Evolutionary conservation across 2,797 vertebrate genomes (phyloP).

Genomic region (Oreochromis mossambicus): DNA sequence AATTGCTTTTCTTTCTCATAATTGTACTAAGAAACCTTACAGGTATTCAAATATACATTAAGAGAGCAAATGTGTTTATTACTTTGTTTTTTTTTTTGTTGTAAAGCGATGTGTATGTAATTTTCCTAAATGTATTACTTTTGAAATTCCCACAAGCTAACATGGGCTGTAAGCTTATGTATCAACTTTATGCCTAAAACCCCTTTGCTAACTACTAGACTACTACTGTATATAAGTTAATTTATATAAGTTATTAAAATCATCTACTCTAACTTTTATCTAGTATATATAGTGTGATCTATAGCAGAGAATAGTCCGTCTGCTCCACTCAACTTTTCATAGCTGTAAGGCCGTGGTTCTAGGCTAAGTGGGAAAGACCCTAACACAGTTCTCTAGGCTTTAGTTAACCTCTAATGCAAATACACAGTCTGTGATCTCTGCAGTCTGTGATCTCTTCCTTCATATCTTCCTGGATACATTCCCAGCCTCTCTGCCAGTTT

Average conservation of each 20-base stretch:
- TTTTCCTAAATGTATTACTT: neutral
- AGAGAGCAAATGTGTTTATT: neutral
- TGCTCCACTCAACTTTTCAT: neutral
- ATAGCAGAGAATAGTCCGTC: neutral
- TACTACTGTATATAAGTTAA: neutral
- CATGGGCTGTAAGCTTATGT: neutral
- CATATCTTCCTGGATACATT: neutral
- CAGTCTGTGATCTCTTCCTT: neutral
- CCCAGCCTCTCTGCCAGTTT: neutral
- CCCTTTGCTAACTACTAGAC: neutral
- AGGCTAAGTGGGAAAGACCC: neutral
- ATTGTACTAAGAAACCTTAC: neutral
- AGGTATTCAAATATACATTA: neutral
- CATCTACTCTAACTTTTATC: neutral
- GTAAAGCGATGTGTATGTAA: neutral
- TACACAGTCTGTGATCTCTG: neutral
- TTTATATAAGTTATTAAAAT: neutral
- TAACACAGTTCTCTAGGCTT: neutral
- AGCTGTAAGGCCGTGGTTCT: neutral
- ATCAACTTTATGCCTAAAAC: neutral
- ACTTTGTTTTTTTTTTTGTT: neutral
- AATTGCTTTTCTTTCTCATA: neutral
- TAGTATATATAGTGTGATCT: neutral
- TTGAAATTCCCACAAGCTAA: neutral
- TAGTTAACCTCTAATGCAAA: neutral